Evolutionary conservation across 1,140 invertebrate species (phyloP).

Genomic region (Heliconius hewitsoni): DNA sequence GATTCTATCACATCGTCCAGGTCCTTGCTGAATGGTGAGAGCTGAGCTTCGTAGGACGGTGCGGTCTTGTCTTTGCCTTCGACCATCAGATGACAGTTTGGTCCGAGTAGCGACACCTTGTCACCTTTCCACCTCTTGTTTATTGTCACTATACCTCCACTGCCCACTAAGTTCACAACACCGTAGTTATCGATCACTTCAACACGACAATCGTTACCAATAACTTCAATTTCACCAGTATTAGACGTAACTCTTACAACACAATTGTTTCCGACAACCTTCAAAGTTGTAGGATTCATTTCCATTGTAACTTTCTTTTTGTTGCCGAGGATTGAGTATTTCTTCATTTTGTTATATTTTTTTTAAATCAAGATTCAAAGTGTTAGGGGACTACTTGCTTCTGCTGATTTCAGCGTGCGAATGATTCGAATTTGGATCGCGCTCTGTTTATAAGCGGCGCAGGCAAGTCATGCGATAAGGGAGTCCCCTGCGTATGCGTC

Average conservation of each 20-base stretch:
- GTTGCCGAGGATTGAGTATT: slow-evolving; percentile 70
- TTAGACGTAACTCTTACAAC: slow-evolving; percentile 63
- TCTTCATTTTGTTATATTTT: slow-evolving; percentile 62
- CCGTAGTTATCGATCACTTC: slow-evolving; percentile 69
- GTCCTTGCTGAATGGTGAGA: slow-evolving; percentile 74
- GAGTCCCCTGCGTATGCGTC: slow-evolving; percentile 61
- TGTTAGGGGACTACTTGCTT: slow-evolving; percentile 36
- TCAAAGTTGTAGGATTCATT: slow-evolving; percentile 57
- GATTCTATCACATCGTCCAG: slow-evolving; percentile 75
- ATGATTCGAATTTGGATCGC: slow-evolving; percentile 58
- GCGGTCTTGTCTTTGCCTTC: slow-evolving; percentile 63
- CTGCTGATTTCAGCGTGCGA: slow-evolving; percentile 42
- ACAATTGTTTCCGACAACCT: slow-evolving; percentile 71
- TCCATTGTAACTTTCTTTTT: slow-evolving; percentile 78
- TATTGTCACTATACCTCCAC: slow-evolving; percentile 60
- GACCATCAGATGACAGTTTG: slow-evolving; percentile 58
- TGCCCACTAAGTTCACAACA: slow-evolving; percentile 64
- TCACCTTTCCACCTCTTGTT: slow-evolving; percentile 61
- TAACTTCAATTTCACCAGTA: slow-evolving; percentile 70
- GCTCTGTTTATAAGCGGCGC: slow-evolving; percentile 54
- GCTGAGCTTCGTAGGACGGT: slow-evolving; percentile 61
- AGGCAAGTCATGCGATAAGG: slow-evolving; percentile 53
- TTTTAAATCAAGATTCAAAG: slow-evolving; percentile 17
- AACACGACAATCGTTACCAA: slow-evolving; percentile 69
- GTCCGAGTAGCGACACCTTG: slow-evolving; percentile 61